Conservation (phyloP, 2,888 invertebrate species). For the Trissoscelio sp. region DNA sequence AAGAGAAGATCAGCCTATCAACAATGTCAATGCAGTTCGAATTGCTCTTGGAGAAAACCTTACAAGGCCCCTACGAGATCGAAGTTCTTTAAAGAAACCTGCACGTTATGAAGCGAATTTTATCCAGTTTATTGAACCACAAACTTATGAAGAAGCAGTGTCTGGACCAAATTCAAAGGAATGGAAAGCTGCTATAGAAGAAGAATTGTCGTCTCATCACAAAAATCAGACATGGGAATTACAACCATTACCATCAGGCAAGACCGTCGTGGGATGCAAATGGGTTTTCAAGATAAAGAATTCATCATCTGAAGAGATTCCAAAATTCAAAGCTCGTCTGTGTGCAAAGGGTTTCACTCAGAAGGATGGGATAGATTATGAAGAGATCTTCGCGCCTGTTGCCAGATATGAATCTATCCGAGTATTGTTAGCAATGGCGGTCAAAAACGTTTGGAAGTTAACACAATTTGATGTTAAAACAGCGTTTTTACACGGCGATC, state of each 20-base stretch:
- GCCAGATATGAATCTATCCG: slow-evolving; percentile 73
- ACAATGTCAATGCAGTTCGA: not conserved
- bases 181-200: slow-evolving; percentile 7
- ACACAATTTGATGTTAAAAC: slow-evolving; percentile 76
- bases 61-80: not conserved
- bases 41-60: not conserved
- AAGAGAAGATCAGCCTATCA: not conserved
- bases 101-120: slow-evolving; percentile 15
- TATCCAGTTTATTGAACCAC: not conserved
- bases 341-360: slow-evolving; percentile 34
- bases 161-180: not conserved
- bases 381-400: slow-evolving; percentile 76
- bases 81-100: not conserved
- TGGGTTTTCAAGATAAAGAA: slow-evolving; percentile 31
- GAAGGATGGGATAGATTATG: slow-evolving; percentile 26
- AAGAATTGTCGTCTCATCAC: slow-evolving; percentile 13
- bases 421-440: slow-evolving; percentile 71
- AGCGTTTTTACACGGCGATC: slow-evolving; percentile 75
- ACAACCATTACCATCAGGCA: not conserved
- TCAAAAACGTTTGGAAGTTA: slow-evolving; percentile 23
- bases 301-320: not conserved
- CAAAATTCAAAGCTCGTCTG: slow-evolving; percentile 24
- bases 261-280: slow-evolving; percentile 1
- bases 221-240: slow-evolving; percentile 26
- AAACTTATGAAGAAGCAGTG: slow-evolving; percentile 9